Percentiles rank a stretch among this genome's conserved stretches.
phyloP scores from a whole-genome alignment of 2,888 invertebrate genomes.

The Latrodectus elegans region DNA sequence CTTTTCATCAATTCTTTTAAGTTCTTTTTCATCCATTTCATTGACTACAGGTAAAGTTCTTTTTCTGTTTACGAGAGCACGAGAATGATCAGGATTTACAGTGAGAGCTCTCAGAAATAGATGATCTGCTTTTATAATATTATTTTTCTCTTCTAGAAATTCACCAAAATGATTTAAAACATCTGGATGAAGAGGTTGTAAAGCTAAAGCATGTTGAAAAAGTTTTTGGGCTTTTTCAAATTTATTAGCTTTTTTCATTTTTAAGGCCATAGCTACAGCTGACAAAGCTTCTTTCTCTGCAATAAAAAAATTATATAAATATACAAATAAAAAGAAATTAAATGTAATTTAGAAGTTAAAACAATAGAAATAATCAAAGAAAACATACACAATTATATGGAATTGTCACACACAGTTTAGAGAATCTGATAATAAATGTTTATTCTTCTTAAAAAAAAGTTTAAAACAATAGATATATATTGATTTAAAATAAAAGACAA shows the following conservation, averaged over 20 bases:
- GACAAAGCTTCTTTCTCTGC: conserved; percentile 85
- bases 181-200: conserved; percentile 94
- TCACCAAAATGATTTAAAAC: conserved; percentile 94
- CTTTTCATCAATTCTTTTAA: conserved; percentile 88
- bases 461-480: too few species aligned
- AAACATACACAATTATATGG: too few species aligned
- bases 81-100: conserved; percentile 87
- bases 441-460: too few species aligned
- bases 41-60: conserved; percentile 90
- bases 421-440: too few species aligned
- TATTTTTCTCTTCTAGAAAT: conserved; percentile 89
- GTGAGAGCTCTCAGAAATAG: conserved; percentile 88
- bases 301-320: conserved; percentile 9
- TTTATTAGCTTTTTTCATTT: conserved; percentile 88
- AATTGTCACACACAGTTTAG: too few species aligned
- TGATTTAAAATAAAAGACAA: too few species aligned
- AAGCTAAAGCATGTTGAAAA: conserved; percentile 91
- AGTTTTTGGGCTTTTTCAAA: conserved; percentile 88
- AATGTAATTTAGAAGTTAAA: too few species aligned
- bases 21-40: conserved; percentile 87
- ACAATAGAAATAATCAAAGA: too few species aligned
- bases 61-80: conserved; percentile 86
- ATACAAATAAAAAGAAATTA: neutral
- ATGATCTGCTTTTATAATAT: conserved; percentile 92
- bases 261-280: conserved; percentile 87